Evolutionary conservation across 1,140 invertebrate species (phyloP), one percentile per base, ranked within the genome.

Genomic region (Hycleus cichorii): DNA sequence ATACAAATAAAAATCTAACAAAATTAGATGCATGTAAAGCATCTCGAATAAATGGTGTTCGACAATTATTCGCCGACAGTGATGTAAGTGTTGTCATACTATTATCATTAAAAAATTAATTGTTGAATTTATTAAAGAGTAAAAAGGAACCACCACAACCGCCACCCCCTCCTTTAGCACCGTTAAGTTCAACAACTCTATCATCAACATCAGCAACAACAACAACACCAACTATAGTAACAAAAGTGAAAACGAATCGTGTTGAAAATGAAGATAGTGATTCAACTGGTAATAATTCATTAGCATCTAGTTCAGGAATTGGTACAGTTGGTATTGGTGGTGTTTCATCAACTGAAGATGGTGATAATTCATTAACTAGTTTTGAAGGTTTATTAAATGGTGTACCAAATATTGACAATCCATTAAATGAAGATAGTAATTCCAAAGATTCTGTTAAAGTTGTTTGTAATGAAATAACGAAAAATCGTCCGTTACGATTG

Each of bases 381-480:
- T 83, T 84, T 62, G 83, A 85, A 56, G 82, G 83, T 26, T 60
- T 83, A 3, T 66, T 83, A 10, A 84, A 83, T 60, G 82, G 82
- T 39, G 77, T 78, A 8, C 79, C 80, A 0, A 78, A 75, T 44
- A 68, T 80, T 6, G 78, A 80, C 51, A 79, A 79, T 39, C 78
- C 83, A 49, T 72, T 74, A 18, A 65, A 70, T 42, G 63, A 68
- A 39, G 80, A 82, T 40, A 77, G 77, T 11, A 79, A 79, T 38
- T 79, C 78, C 12, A 81, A 82, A 61, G 80, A 83, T 59, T 80
- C 77, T 3, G 71, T 76, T 7, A 69, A 75, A 32, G 4, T 42
- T 4, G 72, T 69, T 39, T 65, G 69, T 45, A 62, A 64, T 62
- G 69, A 72, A 57, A 71, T 72, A 58, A 57, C 59, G 10, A 67